Percentiles rank a stretch among this genome's conserved stretches.
Conservation (phyloP, 1,140 invertebrate species). For the Harlomillsia oculata region DNA sequence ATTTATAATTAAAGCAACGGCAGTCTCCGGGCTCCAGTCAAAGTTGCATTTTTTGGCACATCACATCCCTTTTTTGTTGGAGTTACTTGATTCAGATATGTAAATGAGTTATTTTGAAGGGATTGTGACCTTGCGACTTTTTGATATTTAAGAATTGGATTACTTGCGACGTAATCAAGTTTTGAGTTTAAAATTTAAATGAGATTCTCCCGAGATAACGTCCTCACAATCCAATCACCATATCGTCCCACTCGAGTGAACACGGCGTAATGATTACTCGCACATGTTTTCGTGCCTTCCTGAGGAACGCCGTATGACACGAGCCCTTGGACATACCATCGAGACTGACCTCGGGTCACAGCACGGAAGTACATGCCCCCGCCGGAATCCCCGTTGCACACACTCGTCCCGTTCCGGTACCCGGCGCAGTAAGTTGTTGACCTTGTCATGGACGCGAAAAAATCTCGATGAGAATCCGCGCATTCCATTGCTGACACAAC, state of each 20-base stretch:
- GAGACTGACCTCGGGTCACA: constrained; percentile 7
- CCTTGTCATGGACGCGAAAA: constrained; percentile 32
- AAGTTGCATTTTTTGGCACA: neutral
- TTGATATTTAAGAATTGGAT: neutral
- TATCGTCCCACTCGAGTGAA: constrained; percentile 33
- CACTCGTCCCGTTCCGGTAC: constrained; percentile 25
- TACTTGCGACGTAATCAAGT: neutral
- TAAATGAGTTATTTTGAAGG: neutral
- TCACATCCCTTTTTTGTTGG: neutral
- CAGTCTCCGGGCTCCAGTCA: neutral
- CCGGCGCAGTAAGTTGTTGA: constrained; percentile 34
- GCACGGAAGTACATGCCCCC: constrained; percentile 29
- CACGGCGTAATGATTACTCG: constrained; percentile 30
- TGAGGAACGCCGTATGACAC: constrained; percentile 32
- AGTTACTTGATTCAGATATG: neutral
- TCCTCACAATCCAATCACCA: constrained; percentile 33
- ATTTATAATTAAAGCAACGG: neutral
- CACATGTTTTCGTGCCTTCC: constrained; percentile 26
- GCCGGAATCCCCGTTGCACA: constrained; percentile 27
- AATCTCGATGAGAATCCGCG: constrained; percentile 29
- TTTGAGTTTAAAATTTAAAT: neutral
- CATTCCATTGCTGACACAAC: constrained; percentile 29
- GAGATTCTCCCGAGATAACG: constrained; percentile 28
- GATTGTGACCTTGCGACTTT: neutral
- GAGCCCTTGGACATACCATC: constrained; percentile 35